Evolutionary conservation across 1,140 invertebrate genomes (phyloP).

Genomic region (Cherax quadricarinatus): DNA sequence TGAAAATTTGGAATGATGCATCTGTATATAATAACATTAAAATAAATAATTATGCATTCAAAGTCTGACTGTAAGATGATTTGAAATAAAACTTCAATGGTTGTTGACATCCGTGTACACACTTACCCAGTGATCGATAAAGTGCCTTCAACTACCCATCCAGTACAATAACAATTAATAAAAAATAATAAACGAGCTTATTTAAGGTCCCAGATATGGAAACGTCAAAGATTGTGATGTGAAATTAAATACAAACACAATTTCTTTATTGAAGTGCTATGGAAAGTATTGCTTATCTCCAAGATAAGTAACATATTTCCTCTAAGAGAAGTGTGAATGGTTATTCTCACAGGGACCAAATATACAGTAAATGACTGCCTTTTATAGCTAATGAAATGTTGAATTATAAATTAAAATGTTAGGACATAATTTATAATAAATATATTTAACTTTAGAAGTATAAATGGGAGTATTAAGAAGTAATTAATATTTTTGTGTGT

Average conservation of each 20-base stretch:
- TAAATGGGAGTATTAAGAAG: not conserved
- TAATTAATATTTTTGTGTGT: no score
- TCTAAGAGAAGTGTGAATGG: not conserved
- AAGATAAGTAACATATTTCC: not conserved
- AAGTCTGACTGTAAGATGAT: not conserved
- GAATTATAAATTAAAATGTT: not conserved
- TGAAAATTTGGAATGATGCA: not conserved
- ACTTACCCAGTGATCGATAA: slow-evolving; percentile 12
- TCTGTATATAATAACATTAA: not conserved
- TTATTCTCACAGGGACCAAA: not conserved
- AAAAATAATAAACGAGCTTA: no score
- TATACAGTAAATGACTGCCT: not conserved
- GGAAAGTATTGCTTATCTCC: not conserved
- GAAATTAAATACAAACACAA: no score
- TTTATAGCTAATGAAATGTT: not conserved
- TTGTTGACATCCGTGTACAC: not conserved
- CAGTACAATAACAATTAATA: not conserved
- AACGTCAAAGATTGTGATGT: no score
- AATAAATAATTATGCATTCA: not conserved
- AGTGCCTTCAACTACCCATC: not conserved
- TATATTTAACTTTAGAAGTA: not conserved
- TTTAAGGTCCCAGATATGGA: no score
- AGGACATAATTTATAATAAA: not conserved
- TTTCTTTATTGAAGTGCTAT: no score
- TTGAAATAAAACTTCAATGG: not conserved